Conservation (phyloP, 2,797 vertebrate genomes). For the Aotus griseimembra region DNA sequence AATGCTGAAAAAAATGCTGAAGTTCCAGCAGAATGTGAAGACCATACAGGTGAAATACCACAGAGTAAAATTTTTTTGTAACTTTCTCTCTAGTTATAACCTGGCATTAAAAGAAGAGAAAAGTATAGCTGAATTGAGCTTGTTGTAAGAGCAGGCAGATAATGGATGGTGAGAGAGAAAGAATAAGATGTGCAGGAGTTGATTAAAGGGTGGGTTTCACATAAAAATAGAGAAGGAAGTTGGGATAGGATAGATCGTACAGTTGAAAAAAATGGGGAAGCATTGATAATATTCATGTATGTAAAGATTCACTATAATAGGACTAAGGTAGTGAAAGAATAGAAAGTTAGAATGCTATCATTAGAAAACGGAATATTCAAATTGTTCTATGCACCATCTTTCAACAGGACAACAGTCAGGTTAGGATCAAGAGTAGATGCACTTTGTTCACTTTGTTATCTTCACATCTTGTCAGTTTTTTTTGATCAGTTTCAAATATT, state of each 20-base stretch:
- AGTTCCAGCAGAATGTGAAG: background rate
- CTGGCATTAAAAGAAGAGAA: background rate
- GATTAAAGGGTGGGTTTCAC: background rate
- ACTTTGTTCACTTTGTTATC: background rate
- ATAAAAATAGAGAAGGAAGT: background rate
- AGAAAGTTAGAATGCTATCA: background rate
- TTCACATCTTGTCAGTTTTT: background rate
- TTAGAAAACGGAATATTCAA: background rate
- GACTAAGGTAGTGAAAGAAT: background rate
- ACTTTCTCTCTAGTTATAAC: background rate
- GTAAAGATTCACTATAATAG: background rate
- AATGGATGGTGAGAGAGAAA: background rate
- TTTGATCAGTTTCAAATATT: background rate
- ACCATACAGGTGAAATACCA: fast-evolving
- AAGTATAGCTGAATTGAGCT: background rate
- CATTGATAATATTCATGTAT: background rate
- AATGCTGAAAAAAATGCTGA: background rate
- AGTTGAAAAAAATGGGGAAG: background rate
- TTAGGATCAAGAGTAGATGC: background rate
- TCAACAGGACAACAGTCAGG: background rate
- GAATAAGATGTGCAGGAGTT: background rate
- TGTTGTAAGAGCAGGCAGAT: background rate
- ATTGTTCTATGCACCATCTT: background rate
- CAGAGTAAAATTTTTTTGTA: background rate
- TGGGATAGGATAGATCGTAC: background rate